Percentiles rank a stretch among this genome's conserved stretches.
Conservation (phyloP, 1,140 invertebrate species). For the Aricia agestis region DNA sequence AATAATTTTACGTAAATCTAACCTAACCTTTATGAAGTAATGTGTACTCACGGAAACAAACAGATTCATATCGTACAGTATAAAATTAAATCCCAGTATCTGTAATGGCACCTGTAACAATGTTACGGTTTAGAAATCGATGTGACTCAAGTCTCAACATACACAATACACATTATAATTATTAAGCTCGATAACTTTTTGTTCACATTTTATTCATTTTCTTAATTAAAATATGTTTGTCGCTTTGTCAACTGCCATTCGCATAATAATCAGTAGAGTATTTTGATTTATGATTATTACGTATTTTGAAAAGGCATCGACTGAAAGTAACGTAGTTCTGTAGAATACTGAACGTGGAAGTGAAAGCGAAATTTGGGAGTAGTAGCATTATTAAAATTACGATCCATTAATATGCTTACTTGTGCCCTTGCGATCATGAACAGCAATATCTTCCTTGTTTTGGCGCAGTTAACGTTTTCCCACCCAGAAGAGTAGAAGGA, state of each 20-base stretch:
- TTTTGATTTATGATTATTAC: too few relatives aligned
- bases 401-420: not conserved
- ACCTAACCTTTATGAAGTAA: not conserved
- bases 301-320: too few relatives aligned
- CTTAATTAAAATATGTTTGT: too few relatives aligned
- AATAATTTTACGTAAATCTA: not conserved
- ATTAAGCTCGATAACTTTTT: not conserved
- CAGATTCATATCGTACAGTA: conserved; percentile 4
- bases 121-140: not conserved
- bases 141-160: not conserved
- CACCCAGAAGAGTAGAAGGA: not conserved
- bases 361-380: too few relatives aligned
- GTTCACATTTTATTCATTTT: too few relatives aligned
- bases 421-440: conserved; percentile 9
- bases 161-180: not conserved
- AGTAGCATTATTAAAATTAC: too few relatives aligned
- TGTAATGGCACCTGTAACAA: conserved; percentile 5
- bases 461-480: not conserved
- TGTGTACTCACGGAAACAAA: not conserved
- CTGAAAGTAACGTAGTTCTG: too few relatives aligned
- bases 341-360: too few relatives aligned
- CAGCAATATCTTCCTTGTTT: not conserved
- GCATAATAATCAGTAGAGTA: too few relatives aligned
- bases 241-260: too few relatives aligned
- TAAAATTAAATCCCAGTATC: conserved; percentile 4